phyloP scores from a whole-genome alignment of 2,113 vertebrate genomes.

The Pantherophis guttatus region DNA sequence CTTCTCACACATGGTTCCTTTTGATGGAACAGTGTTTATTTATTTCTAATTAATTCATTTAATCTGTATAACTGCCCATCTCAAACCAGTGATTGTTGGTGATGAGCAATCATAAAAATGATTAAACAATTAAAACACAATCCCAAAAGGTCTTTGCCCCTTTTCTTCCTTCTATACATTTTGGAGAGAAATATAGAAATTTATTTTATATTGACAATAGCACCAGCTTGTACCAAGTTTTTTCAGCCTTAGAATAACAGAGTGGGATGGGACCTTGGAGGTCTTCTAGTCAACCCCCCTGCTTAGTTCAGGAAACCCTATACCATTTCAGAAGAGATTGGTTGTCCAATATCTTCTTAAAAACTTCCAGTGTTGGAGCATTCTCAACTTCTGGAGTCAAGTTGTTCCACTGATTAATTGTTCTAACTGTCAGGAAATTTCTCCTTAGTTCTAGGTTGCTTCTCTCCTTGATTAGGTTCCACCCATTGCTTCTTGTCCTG shows the following conservation, averaged over 20 bases:
- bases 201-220: neutral
- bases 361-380: too few relatives aligned
- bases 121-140: neutral
- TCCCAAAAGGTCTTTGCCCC: neutral
- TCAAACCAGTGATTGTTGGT: neutral
- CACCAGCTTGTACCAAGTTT: neutral
- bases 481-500: too few relatives aligned
- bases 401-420: too few relatives aligned
- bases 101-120: neutral
- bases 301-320: too few relatives aligned
- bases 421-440: too few relatives aligned
- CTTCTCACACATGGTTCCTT: neutral
- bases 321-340: too few relatives aligned
- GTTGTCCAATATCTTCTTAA: too few relatives aligned
- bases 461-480: too few relatives aligned
- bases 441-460: too few relatives aligned
- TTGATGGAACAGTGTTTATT: neutral
- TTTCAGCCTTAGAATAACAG: neutral
- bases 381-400: too few relatives aligned
- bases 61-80: neutral
- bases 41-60: neutral
- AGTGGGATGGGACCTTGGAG: too few relatives aligned
- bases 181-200: neutral
- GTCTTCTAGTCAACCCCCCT: too few relatives aligned
- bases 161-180: neutral